Base-by-base conservation (phyloP, 2,113 vertebrate genomes). In the Chaetodon auriga region DNA sequence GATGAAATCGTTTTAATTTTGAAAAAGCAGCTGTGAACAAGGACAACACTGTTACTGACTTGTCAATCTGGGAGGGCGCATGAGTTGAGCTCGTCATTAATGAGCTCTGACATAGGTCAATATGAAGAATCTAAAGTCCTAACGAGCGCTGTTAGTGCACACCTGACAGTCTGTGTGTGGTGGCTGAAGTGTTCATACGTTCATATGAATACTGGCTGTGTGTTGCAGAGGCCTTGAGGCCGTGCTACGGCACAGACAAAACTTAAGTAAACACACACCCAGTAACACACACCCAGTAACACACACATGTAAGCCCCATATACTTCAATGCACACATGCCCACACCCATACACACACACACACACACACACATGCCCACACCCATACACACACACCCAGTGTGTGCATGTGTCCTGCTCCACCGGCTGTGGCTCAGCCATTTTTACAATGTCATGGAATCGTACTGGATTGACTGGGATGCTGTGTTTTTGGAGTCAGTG, bases 261-360 rank as follows among this genome's bases (percentile, higher is more conserved):
- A 60, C 54, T 71, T 4, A 49, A 55, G 25, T 38, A 68, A 49
- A 82, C 57, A 78, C 63, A 81, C 84, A 61, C 51, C 65, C 65
- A 61, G 38, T 13, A 1, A 41, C 6, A 41, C 38, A 41, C 38
- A 41, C 68, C 61, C n/a, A n/a, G n/a, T n/a, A n/a, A n/a, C 30
- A 41, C 6, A 41, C 38, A 41, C 38, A 41, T 41, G 38, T 71
- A 6, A 38, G 53, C 43, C 7, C 23, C 68, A 25, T 46, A 45
- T 8, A 49, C 15, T 8, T 12, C 16, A 5, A 48, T 5, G 1
- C 36, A 62, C 61, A 64, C 14, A 74, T 21, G 12, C 43, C 43
- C 53, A 82, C 49, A 55, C 78, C 64, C 60, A 51, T 10, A 16
- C 3, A 2, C 3, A 2, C 76, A 61, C 51, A 57, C 48, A 69